Percentiles rank a stretch among this genome's conserved stretches.
These are phyloP conservation scores for Octodonta nipae DNA, from an alignment of 2,888 invertebrate species.

Conservation along the genomic window DNA sequence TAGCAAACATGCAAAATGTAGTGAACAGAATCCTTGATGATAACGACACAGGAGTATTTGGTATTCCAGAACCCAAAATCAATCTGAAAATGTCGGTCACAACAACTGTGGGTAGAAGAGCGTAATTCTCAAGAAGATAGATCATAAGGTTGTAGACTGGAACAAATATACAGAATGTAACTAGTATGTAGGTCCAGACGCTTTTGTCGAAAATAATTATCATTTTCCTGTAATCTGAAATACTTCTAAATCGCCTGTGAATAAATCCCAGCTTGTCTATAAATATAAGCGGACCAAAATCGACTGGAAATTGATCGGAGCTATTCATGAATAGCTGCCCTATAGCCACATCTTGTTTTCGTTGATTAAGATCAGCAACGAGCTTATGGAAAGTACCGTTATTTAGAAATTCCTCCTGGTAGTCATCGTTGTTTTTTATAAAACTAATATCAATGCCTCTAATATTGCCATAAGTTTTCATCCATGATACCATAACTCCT, in stretches of 20 bases:
- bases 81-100: background rate
- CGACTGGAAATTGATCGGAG: background rate
- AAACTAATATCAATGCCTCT: background rate
- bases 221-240: background rate
- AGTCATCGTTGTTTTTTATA: background rate
- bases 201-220: background rate
- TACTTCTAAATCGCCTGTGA: background rate
- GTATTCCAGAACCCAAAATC: background rate
- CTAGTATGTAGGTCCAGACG: background rate
- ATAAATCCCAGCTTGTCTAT: background rate
- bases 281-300: background rate
- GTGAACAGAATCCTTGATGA: background rate
- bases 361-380: background rate
- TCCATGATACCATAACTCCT: conserved; percentile 1
- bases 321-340: background rate
- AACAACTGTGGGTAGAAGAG: background rate
- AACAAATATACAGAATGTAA: background rate
- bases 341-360: background rate
- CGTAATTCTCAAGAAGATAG: background rate
- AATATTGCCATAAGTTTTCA: background rate
- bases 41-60: background rate
- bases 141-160: background rate
- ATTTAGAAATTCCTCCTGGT: background rate
- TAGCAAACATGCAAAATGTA: background rate
- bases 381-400: background rate